These are phyloP conservation scores for Protaetia brevitarsis DNA, from an alignment of 1,140 invertebrate species.

Conservation along the genomic window DNA sequence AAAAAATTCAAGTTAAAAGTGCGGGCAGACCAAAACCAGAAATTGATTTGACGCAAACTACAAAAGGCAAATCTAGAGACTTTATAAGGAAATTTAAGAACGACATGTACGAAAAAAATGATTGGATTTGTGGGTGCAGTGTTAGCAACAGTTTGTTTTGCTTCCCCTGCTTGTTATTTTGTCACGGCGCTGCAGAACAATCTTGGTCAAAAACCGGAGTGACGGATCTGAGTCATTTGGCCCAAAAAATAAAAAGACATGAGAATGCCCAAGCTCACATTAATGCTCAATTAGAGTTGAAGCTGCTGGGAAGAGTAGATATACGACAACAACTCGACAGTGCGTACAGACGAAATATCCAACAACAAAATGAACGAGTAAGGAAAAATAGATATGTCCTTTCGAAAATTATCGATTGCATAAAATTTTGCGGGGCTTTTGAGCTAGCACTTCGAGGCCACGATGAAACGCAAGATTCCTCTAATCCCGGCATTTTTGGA, in stretches of 20 bases:
- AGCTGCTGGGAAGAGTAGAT: neutral
- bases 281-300: too few species aligned
- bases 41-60: neutral
- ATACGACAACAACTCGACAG: neutral
- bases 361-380: neutral
- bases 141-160: neutral
- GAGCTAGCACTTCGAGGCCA: neutral
- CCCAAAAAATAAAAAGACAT: neutral
- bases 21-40: neutral
- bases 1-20: too few species aligned
- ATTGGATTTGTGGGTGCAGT: neutral
- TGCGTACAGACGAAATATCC: neutral
- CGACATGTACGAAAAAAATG: neutral
- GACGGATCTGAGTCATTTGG: neutral
- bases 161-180: neutral
- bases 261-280: neutral
- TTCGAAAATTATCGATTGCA: neutral
- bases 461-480: neutral
- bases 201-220: conserved; percentile 5
- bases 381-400: neutral
- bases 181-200: neutral
- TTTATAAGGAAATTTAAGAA: conserved; percentile 2
- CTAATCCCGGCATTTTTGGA: neutral
- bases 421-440: neutral
- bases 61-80: too few species aligned